These are phyloP conservation scores for Drosophila gaucha DNA, from an alignment of 2,888 invertebrate species.

Conservation along the genomic window DNA sequence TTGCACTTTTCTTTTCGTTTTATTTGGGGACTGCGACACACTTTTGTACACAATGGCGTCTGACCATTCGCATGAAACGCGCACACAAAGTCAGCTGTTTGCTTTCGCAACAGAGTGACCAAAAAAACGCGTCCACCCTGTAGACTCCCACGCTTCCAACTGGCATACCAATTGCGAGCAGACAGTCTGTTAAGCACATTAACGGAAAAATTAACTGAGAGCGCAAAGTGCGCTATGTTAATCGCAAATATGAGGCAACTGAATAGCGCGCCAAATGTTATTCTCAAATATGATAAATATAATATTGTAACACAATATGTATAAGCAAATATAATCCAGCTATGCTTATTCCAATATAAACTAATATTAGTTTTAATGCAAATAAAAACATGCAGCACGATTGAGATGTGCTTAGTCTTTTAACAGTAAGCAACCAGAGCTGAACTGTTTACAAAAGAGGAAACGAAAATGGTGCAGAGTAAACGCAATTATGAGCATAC, in stretches of 20 bases:
- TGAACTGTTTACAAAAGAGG: too few species aligned
- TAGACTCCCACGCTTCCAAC: background rate
- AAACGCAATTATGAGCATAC: background rate
- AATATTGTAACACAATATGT: too few species aligned
- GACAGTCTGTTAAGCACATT: background rate
- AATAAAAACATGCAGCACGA: too few species aligned
- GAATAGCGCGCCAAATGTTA: too few species aligned
- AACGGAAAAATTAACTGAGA: background rate
- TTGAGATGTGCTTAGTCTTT: too few species aligned
- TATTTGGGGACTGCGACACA: slow-evolving; percentile 46
- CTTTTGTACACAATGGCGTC: slow-evolving; percentile 63
- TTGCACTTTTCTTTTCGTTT: slow-evolving; percentile 29
- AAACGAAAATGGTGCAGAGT: background rate
- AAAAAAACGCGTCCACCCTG: background rate
- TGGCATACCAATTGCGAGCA: background rate
- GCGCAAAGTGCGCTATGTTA: background rate
- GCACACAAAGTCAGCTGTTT: slow-evolving; percentile 41
- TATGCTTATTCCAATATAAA: too few species aligned
- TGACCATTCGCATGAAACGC: slow-evolving; percentile 43
- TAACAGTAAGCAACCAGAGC: too few species aligned
- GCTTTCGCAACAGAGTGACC: slow-evolving; percentile 19
- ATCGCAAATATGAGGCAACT: background rate
- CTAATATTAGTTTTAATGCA: too few species aligned
- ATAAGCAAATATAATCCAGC: too few species aligned
- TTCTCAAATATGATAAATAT: too few species aligned